Evolutionary conservation across 2,888 invertebrate genomes (phyloP).

Genomic region (Folsomia manolachei): DNA sequence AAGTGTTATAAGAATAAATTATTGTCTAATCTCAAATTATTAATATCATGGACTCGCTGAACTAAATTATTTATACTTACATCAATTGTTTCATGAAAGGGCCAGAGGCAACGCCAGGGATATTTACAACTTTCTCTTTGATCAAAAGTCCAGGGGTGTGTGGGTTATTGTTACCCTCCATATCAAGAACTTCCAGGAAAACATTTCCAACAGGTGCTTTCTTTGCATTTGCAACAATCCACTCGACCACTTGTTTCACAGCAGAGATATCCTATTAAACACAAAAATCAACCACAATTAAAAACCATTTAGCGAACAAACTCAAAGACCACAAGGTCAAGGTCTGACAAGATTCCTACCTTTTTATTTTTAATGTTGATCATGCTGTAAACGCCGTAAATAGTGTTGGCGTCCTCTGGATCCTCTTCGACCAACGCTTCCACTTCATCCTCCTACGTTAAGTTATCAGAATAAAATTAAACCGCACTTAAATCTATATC

Average conservation of each 20-base stretch:
- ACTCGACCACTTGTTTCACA: neutral
- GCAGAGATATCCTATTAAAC: neutral
- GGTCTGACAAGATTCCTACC: neutral
- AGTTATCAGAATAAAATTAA: neutral
- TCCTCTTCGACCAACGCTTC: neutral
- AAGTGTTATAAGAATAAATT: too few species aligned
- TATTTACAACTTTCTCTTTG: constrained; percentile 33
- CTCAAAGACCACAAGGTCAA: too few species aligned
- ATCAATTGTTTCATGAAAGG: constrained; percentile 28
- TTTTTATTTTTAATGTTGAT: constrained; percentile 18
- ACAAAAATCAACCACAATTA: neutral
- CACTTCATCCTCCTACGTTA: neutral
- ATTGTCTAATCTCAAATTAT: neutral
- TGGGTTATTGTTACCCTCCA: neutral
- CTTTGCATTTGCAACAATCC: neutral
- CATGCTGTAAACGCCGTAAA: constrained; percentile 24
- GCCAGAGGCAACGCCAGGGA: constrained; percentile 21
- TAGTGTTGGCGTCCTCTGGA: constrained; percentile 25
- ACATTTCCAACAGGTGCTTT: neutral
- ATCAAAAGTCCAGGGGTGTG: constrained; percentile 21
- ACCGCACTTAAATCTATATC: neutral
- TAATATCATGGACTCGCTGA: neutral
- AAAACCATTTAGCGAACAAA: too few species aligned
- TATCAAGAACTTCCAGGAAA: neutral
- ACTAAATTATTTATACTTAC: constrained; percentile 27